A percentile compares a stretch with the other conserved stretches of the same genome.
Conservation (phyloP, 2,888 invertebrate species). For the Dasypolia templi region DNA sequence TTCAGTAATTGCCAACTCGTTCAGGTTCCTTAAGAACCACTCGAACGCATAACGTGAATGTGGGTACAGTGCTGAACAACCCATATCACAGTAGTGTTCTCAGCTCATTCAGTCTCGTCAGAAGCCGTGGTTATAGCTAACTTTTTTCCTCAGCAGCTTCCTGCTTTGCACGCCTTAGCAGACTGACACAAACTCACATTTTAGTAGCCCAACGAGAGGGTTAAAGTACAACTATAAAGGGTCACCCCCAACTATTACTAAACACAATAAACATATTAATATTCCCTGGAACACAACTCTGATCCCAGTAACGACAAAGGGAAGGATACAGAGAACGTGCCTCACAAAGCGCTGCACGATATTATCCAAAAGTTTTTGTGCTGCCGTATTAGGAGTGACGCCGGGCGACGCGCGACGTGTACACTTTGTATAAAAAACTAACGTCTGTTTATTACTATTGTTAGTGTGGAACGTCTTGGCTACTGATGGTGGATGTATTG, state of each 20-base stretch:
- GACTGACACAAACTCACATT: conserved; percentile 5
- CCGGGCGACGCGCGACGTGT: conserved; percentile 71
- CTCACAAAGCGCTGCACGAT: conserved; percentile 83
- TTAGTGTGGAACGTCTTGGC: conserved; percentile 44
- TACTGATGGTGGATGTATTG: conserved; percentile 20
- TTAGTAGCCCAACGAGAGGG: conserved; percentile 37
- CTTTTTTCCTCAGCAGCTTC: neutral
- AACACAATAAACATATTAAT: conserved; percentile 65
- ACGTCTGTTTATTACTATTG: conserved; percentile 66
- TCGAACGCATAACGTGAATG: neutral
- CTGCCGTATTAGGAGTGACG: conserved; percentile 81
- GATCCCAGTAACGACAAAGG: conserved; percentile 79
- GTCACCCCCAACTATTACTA: conserved; percentile 56
- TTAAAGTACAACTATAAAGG: conserved; percentile 50
- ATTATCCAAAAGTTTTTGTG: conserved; percentile 83
- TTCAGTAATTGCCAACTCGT: neutral
- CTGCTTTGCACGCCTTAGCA: neutral
- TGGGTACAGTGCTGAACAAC: neutral
- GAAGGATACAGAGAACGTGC: conserved; percentile 87
- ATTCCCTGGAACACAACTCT: conserved; percentile 61
- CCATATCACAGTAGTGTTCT: neutral
- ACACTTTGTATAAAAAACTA: conserved; percentile 69
- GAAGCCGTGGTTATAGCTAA: too few species aligned
- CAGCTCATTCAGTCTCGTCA: neutral
- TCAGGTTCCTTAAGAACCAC: neutral